Evolutionary conservation across 2,113 vertebrate genomes (phyloP).

Genomic region (Pygoscelis antarcticus): DNA sequence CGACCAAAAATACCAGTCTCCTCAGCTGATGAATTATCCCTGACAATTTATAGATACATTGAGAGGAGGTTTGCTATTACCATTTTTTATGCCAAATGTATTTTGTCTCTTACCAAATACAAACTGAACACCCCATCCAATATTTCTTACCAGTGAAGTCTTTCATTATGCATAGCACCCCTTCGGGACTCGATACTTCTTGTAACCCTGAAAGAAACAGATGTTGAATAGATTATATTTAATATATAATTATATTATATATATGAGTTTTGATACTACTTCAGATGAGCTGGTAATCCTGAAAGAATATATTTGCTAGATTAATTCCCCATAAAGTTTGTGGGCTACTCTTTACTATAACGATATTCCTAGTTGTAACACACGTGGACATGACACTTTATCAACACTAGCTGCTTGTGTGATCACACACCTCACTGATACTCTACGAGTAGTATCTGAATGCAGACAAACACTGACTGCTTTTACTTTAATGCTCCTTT

Average conservation of each 20-base stretch:
- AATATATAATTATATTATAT: neutral
- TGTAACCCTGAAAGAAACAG: neutral
- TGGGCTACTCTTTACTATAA: neutral
- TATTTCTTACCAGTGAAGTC: neutral
- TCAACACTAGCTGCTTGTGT: neutral
- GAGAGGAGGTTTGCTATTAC: neutral
- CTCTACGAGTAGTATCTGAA: neutral
- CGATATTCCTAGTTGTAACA: neutral
- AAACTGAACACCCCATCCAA: neutral
- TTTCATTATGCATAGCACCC: neutral
- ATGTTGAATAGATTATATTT: neutral
- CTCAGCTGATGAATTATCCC: neutral
- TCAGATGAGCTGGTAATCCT: neutral
- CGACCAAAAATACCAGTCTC: neutral
- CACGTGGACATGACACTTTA: neutral
- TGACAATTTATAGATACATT: neutral
- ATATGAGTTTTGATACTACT: neutral
- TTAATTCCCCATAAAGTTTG: neutral
- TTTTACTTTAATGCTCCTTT: neutral
- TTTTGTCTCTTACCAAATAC: neutral
- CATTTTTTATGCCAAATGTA: slow-evolving; percentile 2
- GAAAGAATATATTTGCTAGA: neutral
- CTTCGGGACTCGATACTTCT: neutral
- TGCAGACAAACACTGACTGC: neutral
- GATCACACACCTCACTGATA: neutral